These are phyloP conservation scores for Phalacrocorax carbo DNA, from an alignment of 2,113 vertebrate genomes.

Conservation along the genomic window DNA sequence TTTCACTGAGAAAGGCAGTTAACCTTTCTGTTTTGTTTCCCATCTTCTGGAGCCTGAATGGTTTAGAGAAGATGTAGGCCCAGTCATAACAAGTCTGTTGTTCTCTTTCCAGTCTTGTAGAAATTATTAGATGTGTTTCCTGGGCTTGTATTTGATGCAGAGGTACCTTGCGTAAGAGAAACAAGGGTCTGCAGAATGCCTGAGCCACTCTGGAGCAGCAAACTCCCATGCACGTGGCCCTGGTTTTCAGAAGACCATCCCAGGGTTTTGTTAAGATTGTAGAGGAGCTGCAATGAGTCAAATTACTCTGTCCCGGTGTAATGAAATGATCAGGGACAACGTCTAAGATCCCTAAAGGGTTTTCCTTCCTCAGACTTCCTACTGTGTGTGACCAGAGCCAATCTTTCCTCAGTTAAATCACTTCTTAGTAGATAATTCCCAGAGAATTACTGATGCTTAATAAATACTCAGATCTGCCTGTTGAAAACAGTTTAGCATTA, in stretches of 20 bases:
- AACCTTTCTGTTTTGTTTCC: neutral
- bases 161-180: neutral
- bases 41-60: neutral
- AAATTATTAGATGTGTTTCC: neutral
- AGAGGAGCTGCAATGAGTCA: neutral
- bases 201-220: neutral
- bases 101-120: neutral
- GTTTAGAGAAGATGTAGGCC: neutral
- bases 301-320: neutral
- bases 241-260: neutral
- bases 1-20: neutral
- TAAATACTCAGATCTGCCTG: neutral
- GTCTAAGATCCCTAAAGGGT: neutral
- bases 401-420: slow-evolving; percentile 8
- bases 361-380: neutral
- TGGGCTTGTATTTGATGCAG: neutral
- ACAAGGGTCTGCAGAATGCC: neutral
- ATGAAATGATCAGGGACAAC: neutral
- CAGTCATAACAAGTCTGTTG: neutral
- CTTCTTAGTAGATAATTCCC: neutral
- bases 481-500: neutral
- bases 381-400: neutral
- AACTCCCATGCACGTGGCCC: neutral
- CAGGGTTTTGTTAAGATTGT: neutral
- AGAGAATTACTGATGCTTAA: slow-evolving; percentile 12